phyloP scores from a whole-genome alignment of 2,113 vertebrate genomes.

The Cyanoramphus novaezelandiae region DNA sequence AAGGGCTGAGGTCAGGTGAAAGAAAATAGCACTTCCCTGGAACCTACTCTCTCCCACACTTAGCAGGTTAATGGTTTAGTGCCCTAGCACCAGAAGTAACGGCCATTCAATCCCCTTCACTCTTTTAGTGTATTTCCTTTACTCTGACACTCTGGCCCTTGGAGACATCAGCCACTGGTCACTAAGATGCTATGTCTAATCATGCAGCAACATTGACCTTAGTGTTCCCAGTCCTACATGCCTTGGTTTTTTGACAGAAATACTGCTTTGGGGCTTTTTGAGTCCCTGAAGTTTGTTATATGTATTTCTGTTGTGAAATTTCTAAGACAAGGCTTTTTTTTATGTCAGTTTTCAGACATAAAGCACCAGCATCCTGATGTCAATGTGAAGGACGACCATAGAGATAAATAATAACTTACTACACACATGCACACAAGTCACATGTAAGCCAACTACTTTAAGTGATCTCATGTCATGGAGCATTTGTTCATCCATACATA shows the following conservation, averaged over 20 bases:
- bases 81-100: not conserved
- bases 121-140: not conserved
- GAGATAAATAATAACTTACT: not conserved
- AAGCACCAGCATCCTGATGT: not conserved
- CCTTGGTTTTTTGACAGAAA: not conserved
- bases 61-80: not conserved
- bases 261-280: not conserved
- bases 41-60: not conserved
- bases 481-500: not conserved
- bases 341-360: not conserved
- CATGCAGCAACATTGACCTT: not conserved
- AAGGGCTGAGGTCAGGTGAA: not conserved
- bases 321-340: not conserved
- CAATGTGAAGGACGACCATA: not conserved
- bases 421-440: not conserved
- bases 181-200: not conserved
- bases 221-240: not conserved
- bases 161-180: not conserved
- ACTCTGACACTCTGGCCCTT: not conserved
- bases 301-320: not conserved
- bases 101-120: not conserved
- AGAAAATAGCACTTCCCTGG: not conserved
- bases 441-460: not conserved
- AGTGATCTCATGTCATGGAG: not conserved
- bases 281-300: not conserved